These are phyloP conservation scores for Nasua narica DNA, from an alignment of 2,797 vertebrate genomes.

Conservation along the genomic window DNA sequence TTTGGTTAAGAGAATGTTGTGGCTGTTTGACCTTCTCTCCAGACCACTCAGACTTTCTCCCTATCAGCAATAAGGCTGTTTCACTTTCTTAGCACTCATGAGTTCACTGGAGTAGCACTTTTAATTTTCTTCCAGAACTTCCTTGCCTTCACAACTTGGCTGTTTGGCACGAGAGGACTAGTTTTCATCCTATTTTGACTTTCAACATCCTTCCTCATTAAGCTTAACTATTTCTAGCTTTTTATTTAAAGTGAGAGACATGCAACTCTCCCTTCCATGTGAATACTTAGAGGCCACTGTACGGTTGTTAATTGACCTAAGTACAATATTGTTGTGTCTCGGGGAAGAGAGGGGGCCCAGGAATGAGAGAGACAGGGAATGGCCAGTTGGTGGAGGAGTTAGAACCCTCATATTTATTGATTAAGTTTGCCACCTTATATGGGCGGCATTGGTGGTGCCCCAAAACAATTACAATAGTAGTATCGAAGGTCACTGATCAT, in stretches of 20 bases:
- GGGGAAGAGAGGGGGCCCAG: neutral
- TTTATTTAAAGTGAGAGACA: neutral
- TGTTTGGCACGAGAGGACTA: neutral
- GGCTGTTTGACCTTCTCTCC: neutral
- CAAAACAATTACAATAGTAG: neutral
- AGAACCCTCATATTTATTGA: neutral
- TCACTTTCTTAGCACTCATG: neutral
- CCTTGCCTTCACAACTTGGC: neutral
- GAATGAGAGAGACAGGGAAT: neutral
- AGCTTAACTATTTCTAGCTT: neutral
- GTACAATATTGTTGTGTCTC: neutral
- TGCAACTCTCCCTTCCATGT: neutral
- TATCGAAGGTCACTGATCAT: neutral
- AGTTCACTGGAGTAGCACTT: neutral
- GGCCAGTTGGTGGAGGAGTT: neutral
- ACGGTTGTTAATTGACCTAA: neutral
- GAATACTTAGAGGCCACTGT: neutral
- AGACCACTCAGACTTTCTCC: neutral
- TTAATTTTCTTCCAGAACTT: neutral
- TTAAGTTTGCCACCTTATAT: neutral
- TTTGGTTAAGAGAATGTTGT: neutral
- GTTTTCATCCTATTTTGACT: neutral
- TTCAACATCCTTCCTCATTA: neutral
- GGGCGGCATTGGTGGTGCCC: neutral
- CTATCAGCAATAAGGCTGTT: neutral